Conservation (phyloP, 2,113 vertebrate genomes). For the Rhagologus leucostigma region DNA sequence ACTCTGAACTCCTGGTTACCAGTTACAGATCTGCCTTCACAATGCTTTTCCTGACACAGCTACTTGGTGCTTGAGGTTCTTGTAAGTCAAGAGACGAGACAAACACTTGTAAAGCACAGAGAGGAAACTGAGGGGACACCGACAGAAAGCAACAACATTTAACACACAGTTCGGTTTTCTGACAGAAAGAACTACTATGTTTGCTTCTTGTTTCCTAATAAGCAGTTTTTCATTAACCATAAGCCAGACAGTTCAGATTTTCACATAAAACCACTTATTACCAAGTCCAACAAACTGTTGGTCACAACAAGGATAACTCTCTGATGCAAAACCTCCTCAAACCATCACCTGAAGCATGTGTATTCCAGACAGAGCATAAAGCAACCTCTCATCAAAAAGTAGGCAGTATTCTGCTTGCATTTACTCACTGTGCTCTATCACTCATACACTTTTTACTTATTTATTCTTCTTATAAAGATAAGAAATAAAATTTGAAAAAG, state of each 20-base stretch:
- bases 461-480: background rate
- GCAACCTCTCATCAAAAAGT: background rate
- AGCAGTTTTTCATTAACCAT: background rate
- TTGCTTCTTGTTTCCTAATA: background rate
- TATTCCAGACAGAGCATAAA: background rate
- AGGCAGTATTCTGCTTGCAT: background rate
- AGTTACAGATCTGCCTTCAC: background rate
- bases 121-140: background rate
- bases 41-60: background rate
- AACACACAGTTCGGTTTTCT: background rate
- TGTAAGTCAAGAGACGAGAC: background rate
- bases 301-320: background rate
- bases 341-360: background rate
- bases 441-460: accelerated
- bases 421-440: background rate
- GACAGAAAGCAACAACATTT: background rate
- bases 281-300: accelerated
- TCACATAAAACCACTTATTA: background rate
- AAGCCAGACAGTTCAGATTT: background rate
- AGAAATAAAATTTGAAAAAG: background rate
- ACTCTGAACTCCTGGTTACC: background rate
- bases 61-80: background rate
- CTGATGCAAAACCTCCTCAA: background rate
- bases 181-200: background rate
- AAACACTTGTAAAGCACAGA: background rate